Evolutionary conservation across 2,888 invertebrate species (phyloP).

Genomic region (Drosophila siamana): DNA sequence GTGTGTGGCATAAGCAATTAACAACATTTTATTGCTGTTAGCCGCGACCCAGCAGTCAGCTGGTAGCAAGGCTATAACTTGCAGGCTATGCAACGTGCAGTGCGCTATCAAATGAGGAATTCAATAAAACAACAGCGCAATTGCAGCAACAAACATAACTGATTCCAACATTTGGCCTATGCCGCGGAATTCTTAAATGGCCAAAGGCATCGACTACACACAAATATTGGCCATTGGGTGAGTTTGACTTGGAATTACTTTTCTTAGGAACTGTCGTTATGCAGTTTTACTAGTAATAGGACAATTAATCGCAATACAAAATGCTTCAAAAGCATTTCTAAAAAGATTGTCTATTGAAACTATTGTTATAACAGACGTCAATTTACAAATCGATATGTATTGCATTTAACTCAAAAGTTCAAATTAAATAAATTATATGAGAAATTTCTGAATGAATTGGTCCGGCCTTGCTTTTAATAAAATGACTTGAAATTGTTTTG

Average conservation of each 20-base stretch:
- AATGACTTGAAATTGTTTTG: too few relatives aligned
- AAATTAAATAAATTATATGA: too few relatives aligned
- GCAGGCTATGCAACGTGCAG: constrained; percentile 34
- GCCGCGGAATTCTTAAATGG: constrained; percentile 28
- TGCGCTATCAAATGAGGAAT: constrained; percentile 35
- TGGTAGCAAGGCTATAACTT: constrained; percentile 44
- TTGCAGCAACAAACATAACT: constrained; percentile 16
- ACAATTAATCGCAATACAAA: too few relatives aligned
- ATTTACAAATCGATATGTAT: too few relatives aligned
- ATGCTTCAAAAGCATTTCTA: too few relatives aligned
- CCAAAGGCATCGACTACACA: neutral
- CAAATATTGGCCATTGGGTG: neutral
- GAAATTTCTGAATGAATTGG: too few relatives aligned
- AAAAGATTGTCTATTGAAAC: too few relatives aligned
- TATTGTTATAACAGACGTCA: too few relatives aligned
- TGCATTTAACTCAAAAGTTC: too few relatives aligned
- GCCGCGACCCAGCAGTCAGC: constrained; percentile 3
- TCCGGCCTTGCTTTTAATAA: too few relatives aligned
- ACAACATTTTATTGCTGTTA: constrained; percentile 57
- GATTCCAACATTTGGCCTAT: constrained; percentile 30
- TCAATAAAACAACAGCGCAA: constrained; percentile 39
- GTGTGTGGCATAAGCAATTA: constrained; percentile 74
- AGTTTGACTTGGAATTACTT: constrained; percentile 3
- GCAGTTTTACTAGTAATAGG: too few relatives aligned
- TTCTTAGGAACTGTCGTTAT: neutral